Conservation (phyloP, 2,797 vertebrate genomes). For the Ctenopoma multispine region DNA sequence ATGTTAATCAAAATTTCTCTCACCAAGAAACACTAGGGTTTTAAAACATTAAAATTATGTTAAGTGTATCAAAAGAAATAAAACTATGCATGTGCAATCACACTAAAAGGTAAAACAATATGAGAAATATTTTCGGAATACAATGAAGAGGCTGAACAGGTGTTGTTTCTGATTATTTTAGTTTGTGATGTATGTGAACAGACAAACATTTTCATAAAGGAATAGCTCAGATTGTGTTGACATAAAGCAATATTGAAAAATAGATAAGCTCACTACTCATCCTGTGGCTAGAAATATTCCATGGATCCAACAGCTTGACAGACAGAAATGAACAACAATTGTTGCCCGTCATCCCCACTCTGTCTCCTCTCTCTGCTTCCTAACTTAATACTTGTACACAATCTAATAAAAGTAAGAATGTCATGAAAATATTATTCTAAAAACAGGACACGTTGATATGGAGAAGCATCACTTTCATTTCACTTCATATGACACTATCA, state of each 20-base stretch:
- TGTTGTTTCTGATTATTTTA: slow-evolving; percentile 1
- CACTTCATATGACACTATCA: slow-evolving; percentile 72
- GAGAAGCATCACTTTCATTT: slow-evolving; percentile 67
- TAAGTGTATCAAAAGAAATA: slow-evolving; percentile 24
- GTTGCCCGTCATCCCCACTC: slow-evolving; percentile 57
- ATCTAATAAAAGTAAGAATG: slow-evolving; percentile 69
- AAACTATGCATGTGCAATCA: slow-evolving; percentile 15
- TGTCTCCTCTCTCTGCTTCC: slow-evolving; percentile 34
- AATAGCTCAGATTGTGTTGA: slow-evolving; percentile 24
- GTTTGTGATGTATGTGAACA: background rate
- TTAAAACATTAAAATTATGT: slow-evolving; percentile 38
- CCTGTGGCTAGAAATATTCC: slow-evolving; percentile 51
- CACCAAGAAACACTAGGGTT: slow-evolving; percentile 21
- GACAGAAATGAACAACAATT: slow-evolving; percentile 62
- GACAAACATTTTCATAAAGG: slow-evolving; percentile 11
- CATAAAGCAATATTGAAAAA: slow-evolving; percentile 36
- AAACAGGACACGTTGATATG: slow-evolving; percentile 59
- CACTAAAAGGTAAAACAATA: background rate
- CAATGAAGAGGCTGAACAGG: background rate
- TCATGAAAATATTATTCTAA: slow-evolving; percentile 63
- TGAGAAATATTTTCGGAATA: background rate
- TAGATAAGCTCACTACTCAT: slow-evolving; percentile 25
- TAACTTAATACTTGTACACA: slow-evolving; percentile 51
- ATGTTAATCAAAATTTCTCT: slow-evolving; percentile 31
- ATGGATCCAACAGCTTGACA: slow-evolving; percentile 60